A percentile compares a stretch with the other conserved stretches of the same genome.
Conservation (phyloP, 2,797 vertebrate species). For the Vireo griseus region DNA sequence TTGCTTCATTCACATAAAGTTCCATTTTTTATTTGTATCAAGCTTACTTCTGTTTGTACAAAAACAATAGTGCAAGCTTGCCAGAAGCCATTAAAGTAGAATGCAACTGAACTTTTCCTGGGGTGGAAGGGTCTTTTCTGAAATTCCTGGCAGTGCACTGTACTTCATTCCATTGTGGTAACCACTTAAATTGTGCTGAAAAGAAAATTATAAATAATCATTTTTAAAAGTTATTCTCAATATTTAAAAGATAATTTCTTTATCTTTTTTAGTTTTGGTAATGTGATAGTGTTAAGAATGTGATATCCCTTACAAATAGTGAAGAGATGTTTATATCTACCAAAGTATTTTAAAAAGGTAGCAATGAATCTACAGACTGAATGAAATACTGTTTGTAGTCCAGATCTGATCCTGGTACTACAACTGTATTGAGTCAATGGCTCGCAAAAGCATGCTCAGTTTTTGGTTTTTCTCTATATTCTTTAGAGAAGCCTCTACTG, state of each 20-base stretch:
- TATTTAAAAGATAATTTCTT: background rate
- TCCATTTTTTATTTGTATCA: slow-evolving; percentile 77
- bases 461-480: background rate
- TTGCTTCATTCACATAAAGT: slow-evolving; percentile 75
- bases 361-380: background rate
- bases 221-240: background rate
- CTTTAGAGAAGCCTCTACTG: background rate
- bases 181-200: background rate
- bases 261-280: background rate
- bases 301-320: background rate
- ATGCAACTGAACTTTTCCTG: slow-evolving; percentile 57
- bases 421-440: background rate
- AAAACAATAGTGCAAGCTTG: slow-evolving; percentile 73
- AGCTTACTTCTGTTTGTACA: slow-evolving; percentile 75
- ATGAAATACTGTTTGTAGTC: background rate
- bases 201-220: background rate
- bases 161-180: slow-evolving; percentile 15
- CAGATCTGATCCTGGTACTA: background rate
- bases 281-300: background rate
- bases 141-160: background rate
- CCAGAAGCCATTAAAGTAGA: slow-evolving; percentile 73
- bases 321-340: background rate
- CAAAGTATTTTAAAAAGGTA: background rate
- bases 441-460: background rate
- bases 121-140: slow-evolving; percentile 52